A percentile compares a stretch with the other conserved stretches of the same genome.
These are phyloP conservation scores for Drosophila suzukii DNA, from an alignment of 1,140 invertebrate genomes.

Conservation along the genomic window DNA sequence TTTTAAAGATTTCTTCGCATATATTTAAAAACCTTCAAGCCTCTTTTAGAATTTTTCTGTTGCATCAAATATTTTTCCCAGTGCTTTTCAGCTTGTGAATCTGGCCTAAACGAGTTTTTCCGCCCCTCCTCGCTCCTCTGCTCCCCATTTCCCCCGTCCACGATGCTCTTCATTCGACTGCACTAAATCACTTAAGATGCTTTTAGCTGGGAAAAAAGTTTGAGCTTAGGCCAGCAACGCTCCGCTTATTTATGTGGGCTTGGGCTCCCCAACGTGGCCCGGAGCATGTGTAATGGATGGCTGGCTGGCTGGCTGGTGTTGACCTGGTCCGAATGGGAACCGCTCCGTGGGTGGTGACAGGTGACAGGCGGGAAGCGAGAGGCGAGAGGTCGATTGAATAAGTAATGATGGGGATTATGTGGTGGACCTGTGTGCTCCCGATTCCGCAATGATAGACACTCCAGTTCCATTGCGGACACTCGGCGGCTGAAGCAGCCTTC, in stretches of 20 bases:
- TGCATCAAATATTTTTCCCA: constrained; percentile 6
- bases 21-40: no score
- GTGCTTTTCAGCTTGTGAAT: constrained; percentile 19
- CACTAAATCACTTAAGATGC: constrained; percentile 83
- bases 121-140: background rate
- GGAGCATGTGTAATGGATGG: constrained; percentile 66
- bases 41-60: background rate
- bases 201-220: constrained; percentile 76
- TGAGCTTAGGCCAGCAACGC: constrained; percentile 64
- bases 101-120: constrained; percentile 42
- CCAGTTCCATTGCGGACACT: constrained; percentile 9
- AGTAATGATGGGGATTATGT: constrained; percentile 70
- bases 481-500: constrained; percentile 1
- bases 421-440: constrained; percentile 29
- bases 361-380: constrained; percentile 41
- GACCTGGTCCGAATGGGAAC: constrained; percentile 55
- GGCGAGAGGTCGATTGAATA: constrained; percentile 60
- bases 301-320: constrained; percentile 80
- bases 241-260: constrained; percentile 63
- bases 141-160: background rate
- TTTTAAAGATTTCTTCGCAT: no score
- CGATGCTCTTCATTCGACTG: constrained; percentile 57
- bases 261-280: background rate
- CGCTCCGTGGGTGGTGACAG: constrained; percentile 50
- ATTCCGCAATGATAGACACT: constrained; percentile 24